These are phyloP conservation scores for Copsychus sechellarum DNA, from an alignment of 2,113 vertebrate genomes.

Conservation along the genomic window DNA sequence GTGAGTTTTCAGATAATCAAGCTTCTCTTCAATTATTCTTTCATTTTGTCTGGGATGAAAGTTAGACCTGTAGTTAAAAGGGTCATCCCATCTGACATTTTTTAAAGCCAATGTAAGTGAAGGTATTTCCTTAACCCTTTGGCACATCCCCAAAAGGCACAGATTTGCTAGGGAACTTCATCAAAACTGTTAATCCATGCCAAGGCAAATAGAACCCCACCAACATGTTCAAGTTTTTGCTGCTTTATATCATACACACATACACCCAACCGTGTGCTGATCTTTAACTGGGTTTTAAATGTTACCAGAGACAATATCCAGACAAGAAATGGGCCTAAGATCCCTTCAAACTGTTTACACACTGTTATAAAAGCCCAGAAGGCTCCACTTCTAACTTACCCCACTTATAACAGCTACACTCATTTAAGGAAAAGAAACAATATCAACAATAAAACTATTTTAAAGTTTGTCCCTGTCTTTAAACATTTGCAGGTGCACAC, in stretches of 20 bases:
- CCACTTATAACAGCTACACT: background rate
- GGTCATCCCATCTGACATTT: background rate
- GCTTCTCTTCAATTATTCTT: background rate
- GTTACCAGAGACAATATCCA: background rate
- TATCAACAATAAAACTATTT: background rate
- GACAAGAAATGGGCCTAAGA: background rate
- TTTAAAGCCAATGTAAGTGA: background rate
- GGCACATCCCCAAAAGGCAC: background rate
- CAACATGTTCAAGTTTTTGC: background rate
- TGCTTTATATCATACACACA: background rate
- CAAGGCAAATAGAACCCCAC: background rate
- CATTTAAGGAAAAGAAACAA: background rate
- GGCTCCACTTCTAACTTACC: background rate
- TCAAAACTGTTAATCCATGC: background rate
- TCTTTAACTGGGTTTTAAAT: background rate
- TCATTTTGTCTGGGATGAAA: background rate
- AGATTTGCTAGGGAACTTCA: background rate
- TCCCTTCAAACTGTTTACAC: background rate
- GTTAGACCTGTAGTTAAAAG: background rate
- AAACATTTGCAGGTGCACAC: background rate
- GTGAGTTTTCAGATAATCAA: background rate
- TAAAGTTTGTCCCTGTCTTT: background rate
- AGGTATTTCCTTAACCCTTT: background rate
- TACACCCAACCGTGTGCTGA: background rate
- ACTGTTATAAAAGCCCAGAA: background rate